Percentiles rank a stretch among this genome's conserved stretches.
phyloP scores from a whole-genome alignment of 2,797 vertebrate species.

The Phylloscopus collybita region DNA sequence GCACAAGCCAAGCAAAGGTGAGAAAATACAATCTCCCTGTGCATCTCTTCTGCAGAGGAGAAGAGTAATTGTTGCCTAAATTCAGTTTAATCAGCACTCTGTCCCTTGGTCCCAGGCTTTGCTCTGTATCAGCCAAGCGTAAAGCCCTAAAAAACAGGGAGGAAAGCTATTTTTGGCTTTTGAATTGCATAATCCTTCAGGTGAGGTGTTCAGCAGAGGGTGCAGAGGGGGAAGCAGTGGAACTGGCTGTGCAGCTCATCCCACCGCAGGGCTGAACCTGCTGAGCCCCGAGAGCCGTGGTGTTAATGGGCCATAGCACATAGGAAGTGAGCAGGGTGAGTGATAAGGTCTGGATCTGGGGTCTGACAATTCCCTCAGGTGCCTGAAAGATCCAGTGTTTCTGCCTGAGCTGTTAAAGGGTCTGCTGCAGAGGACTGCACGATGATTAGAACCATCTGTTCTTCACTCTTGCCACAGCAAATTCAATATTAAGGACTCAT shows the following conservation, averaged over 20 bases:
- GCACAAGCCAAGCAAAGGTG: neutral
- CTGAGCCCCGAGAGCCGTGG: neutral
- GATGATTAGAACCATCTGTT: conserved; percentile 41
- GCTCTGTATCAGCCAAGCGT: neutral
- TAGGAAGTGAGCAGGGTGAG: neutral
- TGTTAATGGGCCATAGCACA: conserved; percentile 27
- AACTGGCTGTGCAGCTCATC: neutral
- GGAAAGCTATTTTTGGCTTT: conserved; percentile 41
- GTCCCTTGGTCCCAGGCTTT: neutral
- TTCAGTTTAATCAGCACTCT: neutral
- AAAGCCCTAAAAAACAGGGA: neutral
- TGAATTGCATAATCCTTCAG: neutral
- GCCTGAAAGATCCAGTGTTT: neutral
- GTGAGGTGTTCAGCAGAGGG: neutral
- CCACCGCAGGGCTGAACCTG: fast-evolving
- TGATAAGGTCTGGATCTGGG: conserved; percentile 13
- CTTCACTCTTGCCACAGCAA: neutral
- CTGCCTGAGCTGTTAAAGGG: neutral
- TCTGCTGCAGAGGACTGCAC: neutral
- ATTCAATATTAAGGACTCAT: neutral
- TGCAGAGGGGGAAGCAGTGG: neutral
- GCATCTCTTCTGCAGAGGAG: neutral
- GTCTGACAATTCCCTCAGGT: neutral
- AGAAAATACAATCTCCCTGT: conserved; percentile 1
- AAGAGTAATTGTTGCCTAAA: neutral